Evolutionary conservation across 2,888 invertebrate genomes (phyloP).

Genomic region (Rosalia funebris): DNA sequence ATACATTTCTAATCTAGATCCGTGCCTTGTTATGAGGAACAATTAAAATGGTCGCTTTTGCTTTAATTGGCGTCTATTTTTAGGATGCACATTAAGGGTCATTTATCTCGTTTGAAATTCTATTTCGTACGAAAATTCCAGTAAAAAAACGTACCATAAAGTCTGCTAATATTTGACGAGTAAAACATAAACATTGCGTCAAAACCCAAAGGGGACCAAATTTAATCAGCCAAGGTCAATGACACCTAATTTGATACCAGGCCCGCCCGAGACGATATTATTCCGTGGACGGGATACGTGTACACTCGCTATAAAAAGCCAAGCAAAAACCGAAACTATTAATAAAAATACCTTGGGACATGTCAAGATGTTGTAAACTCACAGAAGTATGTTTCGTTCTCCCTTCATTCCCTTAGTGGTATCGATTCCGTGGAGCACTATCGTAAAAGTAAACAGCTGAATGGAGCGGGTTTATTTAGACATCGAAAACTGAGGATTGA

Average conservation of each 20-base stretch:
- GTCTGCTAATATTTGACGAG: constrained; percentile 21
- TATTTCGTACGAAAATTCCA: constrained; percentile 3
- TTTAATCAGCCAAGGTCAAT: constrained; percentile 46
- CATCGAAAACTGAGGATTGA: neutral
- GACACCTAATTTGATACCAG: constrained; percentile 43
- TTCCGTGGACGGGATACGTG: constrained; percentile 28
- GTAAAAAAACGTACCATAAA: constrained; percentile 1
- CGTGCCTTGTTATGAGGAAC: neutral
- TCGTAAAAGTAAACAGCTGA: neutral
- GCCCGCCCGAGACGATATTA: constrained; percentile 32
- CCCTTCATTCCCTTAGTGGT: neutral
- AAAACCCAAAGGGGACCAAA: constrained; percentile 31
- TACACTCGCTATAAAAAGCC: constrained; percentile 15
- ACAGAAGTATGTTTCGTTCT: too few relatives aligned
- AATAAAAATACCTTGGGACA: constrained; percentile 3
- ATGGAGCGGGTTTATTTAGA: neutral
- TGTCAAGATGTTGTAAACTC: neutral
- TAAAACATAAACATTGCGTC: constrained; percentile 34
- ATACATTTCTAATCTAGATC: neutral
- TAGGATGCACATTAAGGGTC: neutral
- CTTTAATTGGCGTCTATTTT: neutral
- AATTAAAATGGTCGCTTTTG: neutral
- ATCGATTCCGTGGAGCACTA: neutral
- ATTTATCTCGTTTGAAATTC: neutral
- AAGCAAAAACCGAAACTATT: constrained; percentile 8